Base-by-base conservation (phyloP, 2,888 invertebrate genomes). In the Catocala sponsa region DNA sequence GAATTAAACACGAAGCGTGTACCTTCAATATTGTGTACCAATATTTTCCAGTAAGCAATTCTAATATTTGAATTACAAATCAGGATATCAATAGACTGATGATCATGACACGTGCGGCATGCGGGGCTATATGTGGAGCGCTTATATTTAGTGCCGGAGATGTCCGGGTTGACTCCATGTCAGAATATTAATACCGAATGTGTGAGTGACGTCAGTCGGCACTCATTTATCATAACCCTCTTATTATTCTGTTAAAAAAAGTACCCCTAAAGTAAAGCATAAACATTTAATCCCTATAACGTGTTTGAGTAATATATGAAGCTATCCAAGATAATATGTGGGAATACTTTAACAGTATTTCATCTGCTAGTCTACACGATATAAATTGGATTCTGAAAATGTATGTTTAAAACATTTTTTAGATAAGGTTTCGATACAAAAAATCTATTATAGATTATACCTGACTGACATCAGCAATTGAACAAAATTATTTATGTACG, bases 181-280 rank as follows among this genome's bases (percentile, higher is more conserved):
- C 49, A 55, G 63, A 60, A 66, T 74, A 70, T 77, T 74, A 66
- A 77, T 76, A 70, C 62, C 59, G 55, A 65, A 62, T 42, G 64
- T 63, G 68, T 77, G 73, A 62, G 65, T 77, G 74, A 74, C 71
- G 60, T 52, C 53, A 63, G 51, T n/a, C 53, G 41, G 59, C 55
- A 53, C 51, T 63, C 71, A 71, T 76, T 65, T 68, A 74, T 74
- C 75, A 74, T 68, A 63, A 60, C 70, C 74, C 71, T 73, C 70
- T 68, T 72, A 72, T 64, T 68, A 72, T 72, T 72, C 73, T 44
- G 69, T 60, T 58, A 69, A 49, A 73, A 73, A 73, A 73, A 76
- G 57, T 48, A 59, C 47, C 59, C 41, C 50, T 52, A 62, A 58
- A 59, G 49, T 47, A 49, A 64, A 42, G 74, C 59, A 65, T 69